A percentile compares a stretch with the other conserved stretches of the same genome.
Conservation (phyloP, 2,113 vertebrate genomes). For the Antigone vipio region DNA sequence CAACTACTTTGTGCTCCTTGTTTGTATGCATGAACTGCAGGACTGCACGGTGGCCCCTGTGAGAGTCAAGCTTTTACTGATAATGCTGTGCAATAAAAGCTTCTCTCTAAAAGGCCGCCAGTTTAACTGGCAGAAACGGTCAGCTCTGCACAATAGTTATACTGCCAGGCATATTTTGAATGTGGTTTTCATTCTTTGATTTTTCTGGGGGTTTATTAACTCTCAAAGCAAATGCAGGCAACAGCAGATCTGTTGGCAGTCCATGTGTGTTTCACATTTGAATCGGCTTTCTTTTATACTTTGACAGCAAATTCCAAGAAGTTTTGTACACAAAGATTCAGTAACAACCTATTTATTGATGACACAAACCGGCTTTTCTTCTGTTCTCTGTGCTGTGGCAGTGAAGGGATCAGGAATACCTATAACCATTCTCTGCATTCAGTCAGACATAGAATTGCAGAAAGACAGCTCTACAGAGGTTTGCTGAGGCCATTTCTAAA, state of each 20-base stretch:
- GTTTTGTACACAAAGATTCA: neutral
- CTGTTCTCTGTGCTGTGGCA: neutral
- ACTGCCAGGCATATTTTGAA: neutral
- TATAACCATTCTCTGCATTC: slow-evolving; percentile 11
- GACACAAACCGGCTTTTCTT: neutral
- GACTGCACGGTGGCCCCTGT: neutral
- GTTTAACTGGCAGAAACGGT: neutral
- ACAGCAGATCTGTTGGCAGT: slow-evolving; percentile 10
- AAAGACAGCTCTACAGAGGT: slow-evolving; percentile 17
- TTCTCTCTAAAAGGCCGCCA: neutral
- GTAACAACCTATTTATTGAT: neutral
- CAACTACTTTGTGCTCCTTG: neutral
- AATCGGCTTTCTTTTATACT: slow-evolving; percentile 24
- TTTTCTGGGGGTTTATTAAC: neutral
- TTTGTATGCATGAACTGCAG: neutral
- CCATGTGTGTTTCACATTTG: neutral
- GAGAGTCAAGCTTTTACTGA: neutral
- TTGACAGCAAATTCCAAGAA: slow-evolving; percentile 48
- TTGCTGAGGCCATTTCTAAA: neutral
- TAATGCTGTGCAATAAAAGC: neutral
- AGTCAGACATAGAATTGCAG: slow-evolving; percentile 13
- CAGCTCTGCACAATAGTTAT: neutral
- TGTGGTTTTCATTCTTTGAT: neutral
- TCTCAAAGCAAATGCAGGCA: slow-evolving; percentile 14
- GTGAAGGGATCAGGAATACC: neutral